phyloP scores from a whole-genome alignment of 1,140 invertebrate species.

The Drosophila paulistorum region DNA sequence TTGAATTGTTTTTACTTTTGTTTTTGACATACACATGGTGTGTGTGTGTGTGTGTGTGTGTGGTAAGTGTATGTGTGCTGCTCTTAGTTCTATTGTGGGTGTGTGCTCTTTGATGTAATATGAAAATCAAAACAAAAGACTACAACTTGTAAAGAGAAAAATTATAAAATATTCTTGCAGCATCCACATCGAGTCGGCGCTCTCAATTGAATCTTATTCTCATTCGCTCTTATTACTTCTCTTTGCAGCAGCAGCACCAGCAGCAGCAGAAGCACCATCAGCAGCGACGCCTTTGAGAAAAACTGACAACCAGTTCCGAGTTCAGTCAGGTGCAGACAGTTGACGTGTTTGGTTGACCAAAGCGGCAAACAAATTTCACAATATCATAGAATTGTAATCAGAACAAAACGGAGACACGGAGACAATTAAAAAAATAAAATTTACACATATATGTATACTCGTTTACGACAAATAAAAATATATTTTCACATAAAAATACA shows the following conservation, averaged over 20 bases:
- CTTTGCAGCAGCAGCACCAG: background rate
- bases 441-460: background rate
- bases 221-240: conserved; percentile 19
- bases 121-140: conserved; percentile 69
- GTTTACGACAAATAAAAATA: background rate
- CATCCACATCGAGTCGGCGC: conserved; percentile 66
- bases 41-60: background rate
- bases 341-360: conserved; percentile 81
- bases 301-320: conserved; percentile 29
- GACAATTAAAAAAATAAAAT: conserved; percentile 4
- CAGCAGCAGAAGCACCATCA: conserved; percentile 16
- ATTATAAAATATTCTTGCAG: conserved; percentile 41
- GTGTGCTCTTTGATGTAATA: conserved; percentile 32
- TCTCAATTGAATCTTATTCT: conserved; percentile 48
- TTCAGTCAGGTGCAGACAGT: conserved; percentile 83
- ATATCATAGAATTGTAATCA: conserved; percentile 14
- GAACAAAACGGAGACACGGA: conserved; percentile 36
- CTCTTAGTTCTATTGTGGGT: conserved; percentile 44
- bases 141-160: conserved; percentile 23
- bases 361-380: conserved; percentile 48
- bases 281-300: conserved; percentile 28
- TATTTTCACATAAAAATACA: conserved; percentile 27
- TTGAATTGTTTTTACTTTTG: conserved; percentile 8
- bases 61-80: conserved; percentile 6
- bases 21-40: background rate